A percentile compares a stretch with the other conserved stretches of the same genome.
Conservation (phyloP, 1,140 invertebrate genomes). For the Muscidifurax raptorellus region DNA sequence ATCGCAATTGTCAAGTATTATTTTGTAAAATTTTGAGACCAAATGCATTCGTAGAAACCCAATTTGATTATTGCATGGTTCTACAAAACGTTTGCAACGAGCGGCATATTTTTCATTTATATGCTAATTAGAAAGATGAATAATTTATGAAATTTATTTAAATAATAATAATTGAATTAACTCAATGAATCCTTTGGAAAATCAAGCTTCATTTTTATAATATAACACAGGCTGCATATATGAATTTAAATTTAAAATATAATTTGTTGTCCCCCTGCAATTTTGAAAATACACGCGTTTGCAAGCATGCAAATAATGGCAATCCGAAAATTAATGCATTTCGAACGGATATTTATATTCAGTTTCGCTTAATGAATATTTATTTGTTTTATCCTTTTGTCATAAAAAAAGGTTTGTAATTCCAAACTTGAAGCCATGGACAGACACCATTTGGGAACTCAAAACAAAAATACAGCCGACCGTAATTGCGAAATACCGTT, state of each 20-base stretch:
- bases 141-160: slow-evolving; percentile 28
- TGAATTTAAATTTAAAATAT: slow-evolving; percentile 37
- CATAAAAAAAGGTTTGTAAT: too few species aligned
- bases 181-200: slow-evolving; percentile 13
- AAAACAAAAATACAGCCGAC: too few species aligned
- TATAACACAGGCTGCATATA: slow-evolving; percentile 11
- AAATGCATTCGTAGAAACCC: slow-evolving; percentile 7
- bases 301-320: not conserved
- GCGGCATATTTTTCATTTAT: slow-evolving; percentile 25
- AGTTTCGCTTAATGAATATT: not conserved
- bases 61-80: slow-evolving; percentile 25
- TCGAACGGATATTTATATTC: not conserved
- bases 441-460: too few species aligned
- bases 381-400: not conserved
- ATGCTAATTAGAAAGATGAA: slow-evolving; percentile 31
- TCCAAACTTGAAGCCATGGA: too few species aligned
- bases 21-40: slow-evolving; percentile 26
- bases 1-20: slow-evolving; percentile 33
- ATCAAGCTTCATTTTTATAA: slow-evolving; percentile 25
- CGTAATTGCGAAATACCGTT: too few species aligned
- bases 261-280: not conserved
- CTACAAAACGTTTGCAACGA: not conserved
- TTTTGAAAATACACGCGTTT: not conserved
- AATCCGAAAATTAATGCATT: not conserved
- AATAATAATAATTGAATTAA: slow-evolving; percentile 37